phyloP scores from a whole-genome alignment of 2,888 invertebrate genomes.

The Amphipyra tragopoginis region DNA sequence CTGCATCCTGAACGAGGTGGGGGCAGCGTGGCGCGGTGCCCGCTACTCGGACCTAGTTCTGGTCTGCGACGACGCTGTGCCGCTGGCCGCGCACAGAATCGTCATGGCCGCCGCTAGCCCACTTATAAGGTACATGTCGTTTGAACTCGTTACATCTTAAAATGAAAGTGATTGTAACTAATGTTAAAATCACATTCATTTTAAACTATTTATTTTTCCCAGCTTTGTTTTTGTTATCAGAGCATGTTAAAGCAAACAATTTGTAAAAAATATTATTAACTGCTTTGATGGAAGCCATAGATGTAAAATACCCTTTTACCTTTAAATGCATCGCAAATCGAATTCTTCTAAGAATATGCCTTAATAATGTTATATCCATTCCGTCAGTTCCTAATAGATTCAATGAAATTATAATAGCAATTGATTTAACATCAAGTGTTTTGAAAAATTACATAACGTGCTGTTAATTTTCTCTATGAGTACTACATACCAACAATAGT shows the following conservation, averaged over 20 bases:
- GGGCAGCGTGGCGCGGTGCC: slow-evolving; percentile 96
- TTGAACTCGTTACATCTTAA: not conserved
- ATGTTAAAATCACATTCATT: no score
- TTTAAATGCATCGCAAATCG: no score
- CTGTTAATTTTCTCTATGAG: slow-evolving; percentile 33
- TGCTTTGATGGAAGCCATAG: no score
- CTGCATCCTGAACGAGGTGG: slow-evolving; percentile 97
- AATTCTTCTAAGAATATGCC: no score
- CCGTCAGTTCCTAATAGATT: no score
- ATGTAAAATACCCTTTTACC: no score
- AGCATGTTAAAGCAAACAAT: no score
- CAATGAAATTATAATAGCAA: not conserved
- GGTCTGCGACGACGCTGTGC: slow-evolving; percentile 95
- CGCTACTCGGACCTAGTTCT: slow-evolving; percentile 96
- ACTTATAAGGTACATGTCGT: slow-evolving; percentile 91
- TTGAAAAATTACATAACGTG: slow-evolving; percentile 19
- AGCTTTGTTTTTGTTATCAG: no score
- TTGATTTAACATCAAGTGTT: not conserved
- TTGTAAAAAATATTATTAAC: no score
- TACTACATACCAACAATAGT: slow-evolving; percentile 32
- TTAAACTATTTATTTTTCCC: no score
- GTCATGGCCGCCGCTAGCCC: slow-evolving; percentile 97
- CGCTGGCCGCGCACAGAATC: slow-evolving; percentile 95
- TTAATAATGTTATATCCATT: no score
- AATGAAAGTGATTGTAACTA: no score